phyloP scores from a whole-genome alignment of 2,797 vertebrate species.

The Halcyon smyrnensis region DNA sequence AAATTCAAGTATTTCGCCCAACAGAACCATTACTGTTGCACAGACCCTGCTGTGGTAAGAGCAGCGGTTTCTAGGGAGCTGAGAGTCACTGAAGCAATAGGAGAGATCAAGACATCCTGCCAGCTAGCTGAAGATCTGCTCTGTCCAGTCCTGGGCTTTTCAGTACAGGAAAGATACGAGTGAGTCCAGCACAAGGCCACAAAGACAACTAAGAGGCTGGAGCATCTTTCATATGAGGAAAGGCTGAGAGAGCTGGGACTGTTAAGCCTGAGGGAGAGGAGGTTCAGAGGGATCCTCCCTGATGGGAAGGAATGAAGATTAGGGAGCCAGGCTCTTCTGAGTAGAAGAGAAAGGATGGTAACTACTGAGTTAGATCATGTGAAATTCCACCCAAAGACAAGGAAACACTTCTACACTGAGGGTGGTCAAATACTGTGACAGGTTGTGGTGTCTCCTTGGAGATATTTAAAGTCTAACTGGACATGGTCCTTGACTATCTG shows the following conservation, averaged over 20 bases:
- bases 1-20: too few species aligned
- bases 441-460: not conserved
- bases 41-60: not conserved
- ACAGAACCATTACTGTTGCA: too few species aligned
- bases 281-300: too few species aligned
- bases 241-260: not conserved
- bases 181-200: not conserved
- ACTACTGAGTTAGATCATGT: not conserved
- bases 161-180: not conserved
- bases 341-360: too few species aligned
- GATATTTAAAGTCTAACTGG: not conserved
- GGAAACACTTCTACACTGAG: not conserved
- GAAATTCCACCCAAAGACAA: not conserved
- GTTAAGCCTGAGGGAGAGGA: too few species aligned
- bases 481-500: too few species aligned
- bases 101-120: not conserved
- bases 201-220: not conserved
- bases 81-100: not conserved
- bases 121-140: not conserved
- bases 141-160: not conserved
- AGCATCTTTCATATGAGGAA: not conserved
- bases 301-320: too few species aligned
- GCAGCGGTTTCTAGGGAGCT: not conserved
- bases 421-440: not conserved
- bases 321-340: too few species aligned